A percentile compares a stretch with the other conserved stretches of the same genome.
Conservation (phyloP, 2,113 vertebrate genomes). For the Oreochromis spilurus region DNA sequence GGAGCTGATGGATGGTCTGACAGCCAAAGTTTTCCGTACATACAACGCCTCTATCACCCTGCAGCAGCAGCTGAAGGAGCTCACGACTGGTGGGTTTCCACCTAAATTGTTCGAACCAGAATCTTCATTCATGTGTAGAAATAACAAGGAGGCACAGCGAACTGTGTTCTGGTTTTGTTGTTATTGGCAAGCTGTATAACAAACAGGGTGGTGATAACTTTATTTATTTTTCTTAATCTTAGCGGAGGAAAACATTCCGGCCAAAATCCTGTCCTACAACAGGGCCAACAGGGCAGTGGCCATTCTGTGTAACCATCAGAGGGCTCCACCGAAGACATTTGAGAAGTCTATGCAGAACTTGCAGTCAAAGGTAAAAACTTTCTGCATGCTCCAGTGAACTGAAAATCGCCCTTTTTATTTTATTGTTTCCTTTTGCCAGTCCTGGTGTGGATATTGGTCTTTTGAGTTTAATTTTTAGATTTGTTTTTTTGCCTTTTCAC, state of each 20-base stretch:
- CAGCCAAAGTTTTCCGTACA: conserved; percentile 98
- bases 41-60: conserved; percentile 98
- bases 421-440: neutral
- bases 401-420: neutral
- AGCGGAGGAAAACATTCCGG: conserved; percentile 92
- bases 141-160: too few species aligned
- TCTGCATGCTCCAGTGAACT: neutral
- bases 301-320: conserved; percentile 98
- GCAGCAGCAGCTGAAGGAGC: conserved; percentile 92
- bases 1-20: conserved; percentile 97
- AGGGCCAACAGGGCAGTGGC: conserved; percentile 97
- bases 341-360: conserved; percentile 99
- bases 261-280: conserved; percentile 97
- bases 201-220: neutral
- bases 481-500: neutral
- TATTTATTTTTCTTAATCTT: neutral
- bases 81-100: conserved; percentile 82
- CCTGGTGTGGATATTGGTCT: neutral
- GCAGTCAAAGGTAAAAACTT: conserved; percentile 82
- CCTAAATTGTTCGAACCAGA: neutral
- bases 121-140: neutral
- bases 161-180: neutral
- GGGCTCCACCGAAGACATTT: conserved; percentile 96
- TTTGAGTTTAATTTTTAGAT: neutral
- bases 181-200: neutral